Conservation (phyloP, 2,113 vertebrate species). For the Hiodon tergisus region DNA sequence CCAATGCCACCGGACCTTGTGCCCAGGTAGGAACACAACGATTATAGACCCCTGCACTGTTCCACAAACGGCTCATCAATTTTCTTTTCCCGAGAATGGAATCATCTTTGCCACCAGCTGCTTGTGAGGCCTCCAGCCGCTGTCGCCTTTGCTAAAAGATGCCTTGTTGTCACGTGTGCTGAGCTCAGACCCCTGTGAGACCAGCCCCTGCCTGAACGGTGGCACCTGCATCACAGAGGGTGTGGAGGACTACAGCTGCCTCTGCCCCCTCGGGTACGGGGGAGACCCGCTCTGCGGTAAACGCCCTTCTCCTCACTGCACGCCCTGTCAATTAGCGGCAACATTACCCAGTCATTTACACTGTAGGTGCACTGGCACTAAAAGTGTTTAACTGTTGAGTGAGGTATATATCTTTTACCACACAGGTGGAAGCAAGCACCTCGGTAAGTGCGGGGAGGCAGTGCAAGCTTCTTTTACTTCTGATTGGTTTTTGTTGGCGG, state of each 20-base stretch:
- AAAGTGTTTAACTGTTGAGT: not conserved
- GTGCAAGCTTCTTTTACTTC: not conserved
- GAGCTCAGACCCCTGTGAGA: conserved; percentile 30
- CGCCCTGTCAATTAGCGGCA: not conserved
- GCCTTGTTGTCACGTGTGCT: not conserved
- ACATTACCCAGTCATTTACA: no score
- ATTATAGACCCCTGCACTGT: no score
- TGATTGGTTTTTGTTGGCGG: not conserved
- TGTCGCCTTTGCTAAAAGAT: not conserved
- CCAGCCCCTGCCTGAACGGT: conserved; percentile 34
- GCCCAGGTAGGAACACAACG: conserved; percentile 25
- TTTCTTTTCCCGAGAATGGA: no score
- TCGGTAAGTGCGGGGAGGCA: conserved; percentile 23
- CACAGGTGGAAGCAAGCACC: conserved; percentile 24
- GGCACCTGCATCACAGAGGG: conserved; percentile 31
- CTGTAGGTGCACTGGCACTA: no score
- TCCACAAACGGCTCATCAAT: no score
- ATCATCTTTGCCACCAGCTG: no score
- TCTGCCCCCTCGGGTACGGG: conserved; percentile 33
- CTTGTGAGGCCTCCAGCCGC: no score
- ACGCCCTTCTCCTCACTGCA: not conserved
- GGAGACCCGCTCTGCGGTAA: conserved; percentile 31
- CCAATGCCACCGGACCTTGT: conserved; percentile 29
- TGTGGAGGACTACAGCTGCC: conserved; percentile 33
- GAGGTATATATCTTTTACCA: not conserved